Base-by-base conservation (phyloP, 30 jellyfish, hydroid and myxozoan species). In the Catostylus mosaicus region DNA sequence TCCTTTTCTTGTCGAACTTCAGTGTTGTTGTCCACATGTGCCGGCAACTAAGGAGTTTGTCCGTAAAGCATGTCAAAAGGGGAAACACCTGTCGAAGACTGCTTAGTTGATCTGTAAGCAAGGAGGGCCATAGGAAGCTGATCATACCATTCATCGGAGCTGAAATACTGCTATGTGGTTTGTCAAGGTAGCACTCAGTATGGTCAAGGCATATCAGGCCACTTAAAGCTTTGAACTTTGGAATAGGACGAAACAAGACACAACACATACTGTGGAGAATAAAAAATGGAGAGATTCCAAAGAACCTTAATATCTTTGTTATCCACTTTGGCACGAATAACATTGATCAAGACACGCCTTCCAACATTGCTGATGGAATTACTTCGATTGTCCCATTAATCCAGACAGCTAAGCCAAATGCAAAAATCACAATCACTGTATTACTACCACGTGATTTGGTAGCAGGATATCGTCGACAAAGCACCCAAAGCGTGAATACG, bases 211-310 rank as follows among this genome's bases (percentile, higher is more conserved):
- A n/a, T n/a, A n/a, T n/a, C n/a, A n/a, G n/a, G n/a, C n/a, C n/a
- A n/a, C n/a, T n/a, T n/a, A 59, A 40, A 18, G 77, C 56, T 46
- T 77, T 71, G 11, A 71, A 71, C 74, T 71, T 71, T 43, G 83
- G 83, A n/a, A 40, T 89, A 40, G 97, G 97, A 36, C 92, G 97
- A n/a, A 92, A 89, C 74, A 79, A 92, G 19, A 73, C 89, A 36
- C 96, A 89, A 80, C 96, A 89, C 57, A 93, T 89, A 1, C 57
- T 82, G 32, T 89, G 97, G 97, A 88, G 97, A 27, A 78, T 83
- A 1, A 87, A 89, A 46, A 89, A 83, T 76, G 83, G 86, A 8
- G 80, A 67, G 22, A 38, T 89, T 14, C 84, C 92, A 6, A 9
- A 30, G 56, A 67, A 83, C 23, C 35, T 76, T 37, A 52, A 47